Evolutionary conservation across 2,797 vertebrate species (phyloP), one percentile per base, ranked within the genome.

Genomic region (Xenopus petersii): DNA sequence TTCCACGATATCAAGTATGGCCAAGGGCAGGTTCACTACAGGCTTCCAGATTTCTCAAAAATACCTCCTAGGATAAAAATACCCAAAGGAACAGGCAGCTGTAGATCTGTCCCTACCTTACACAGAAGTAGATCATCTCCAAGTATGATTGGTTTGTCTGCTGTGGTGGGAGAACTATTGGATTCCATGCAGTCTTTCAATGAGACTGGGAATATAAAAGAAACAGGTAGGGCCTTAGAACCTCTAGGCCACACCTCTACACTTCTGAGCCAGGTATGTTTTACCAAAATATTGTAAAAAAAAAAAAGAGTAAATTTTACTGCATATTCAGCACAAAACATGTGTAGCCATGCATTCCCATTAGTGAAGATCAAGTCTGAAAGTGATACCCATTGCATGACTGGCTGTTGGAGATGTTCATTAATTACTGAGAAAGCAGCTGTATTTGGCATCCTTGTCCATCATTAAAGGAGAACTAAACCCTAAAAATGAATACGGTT

Each of bases 31-130:
- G 87, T 92, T 81, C 89, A 88, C 80, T 93, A 84, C 58, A 89
- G 81, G 0, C 84, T 87, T 24, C 89, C 91, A 7, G 86, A 93
- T 82, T 92, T 93, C 81, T 92, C 91, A 55, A 83, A 93, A 81
- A 83, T 91, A 77, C 75, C 85, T 71, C 82, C 94, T 10, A 92
- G 93, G 83, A 85, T 92, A n/a, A 87, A 90, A 88, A 90, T 91
- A 79, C 90, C 90, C 36, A 92, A 92, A 88, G 79, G 61, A 55
- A 83, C 67, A 73, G 69, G 75, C 71, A 73, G 67, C 49, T 65
- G 81, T 69, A 87, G 83, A 46, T 86, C 83, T 62, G 69, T 70
- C 66, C 72, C 75, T 60, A 63, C 66, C 70, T 76, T 81, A 30
- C 85, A 87, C 79, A 88, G 80, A 85, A 73, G 79, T 71, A 89